A percentile compares a stretch with the other conserved stretches of the same genome.
phyloP scores from a whole-genome alignment of 2,113 vertebrate genomes.

The Tragelaphus strepsiceros region DNA sequence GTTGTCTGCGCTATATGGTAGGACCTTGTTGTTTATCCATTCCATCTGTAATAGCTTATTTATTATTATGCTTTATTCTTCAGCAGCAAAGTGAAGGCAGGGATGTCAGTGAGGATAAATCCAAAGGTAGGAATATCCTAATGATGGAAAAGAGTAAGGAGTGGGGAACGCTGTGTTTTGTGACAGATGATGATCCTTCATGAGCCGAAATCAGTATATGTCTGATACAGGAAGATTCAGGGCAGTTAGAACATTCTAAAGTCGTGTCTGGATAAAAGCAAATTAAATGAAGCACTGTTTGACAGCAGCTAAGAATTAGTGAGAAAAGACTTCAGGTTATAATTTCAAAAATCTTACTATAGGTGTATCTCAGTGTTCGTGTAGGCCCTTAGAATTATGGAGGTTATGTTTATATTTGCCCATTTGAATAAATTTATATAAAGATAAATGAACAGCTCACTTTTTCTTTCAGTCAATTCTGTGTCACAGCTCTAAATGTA shows the following conservation, averaged over 20 bases:
- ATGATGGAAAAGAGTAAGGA: not conserved
- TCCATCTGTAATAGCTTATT: not conserved
- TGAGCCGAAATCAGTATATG: not conserved
- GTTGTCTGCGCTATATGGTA: not conserved
- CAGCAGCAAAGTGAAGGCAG: not conserved
- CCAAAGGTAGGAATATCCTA: not conserved
- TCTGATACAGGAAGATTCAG: not conserved
- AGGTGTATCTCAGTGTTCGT: not conserved
- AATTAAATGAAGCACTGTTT: not conserved
- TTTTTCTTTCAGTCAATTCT: not conserved
- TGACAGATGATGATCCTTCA: not conserved
- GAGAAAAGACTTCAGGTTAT: not conserved
- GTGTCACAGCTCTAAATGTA: not conserved
- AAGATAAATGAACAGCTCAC: not conserved
- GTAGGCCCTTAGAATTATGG: not conserved
- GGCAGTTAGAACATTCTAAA: not conserved
- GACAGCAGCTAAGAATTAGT: not conserved
- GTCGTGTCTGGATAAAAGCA: not conserved
- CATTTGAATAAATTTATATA: not conserved
- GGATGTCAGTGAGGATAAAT: not conserved
- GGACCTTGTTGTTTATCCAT: not conserved
- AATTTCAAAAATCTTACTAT: not conserved
- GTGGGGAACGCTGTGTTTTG: rapidly evolving
- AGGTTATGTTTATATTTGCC: not conserved
- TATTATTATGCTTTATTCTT: not conserved